These are phyloP conservation scores for Anabacerthia variegaticeps DNA, from an alignment of 2,797 vertebrate genomes.

Conservation along the genomic window DNA sequence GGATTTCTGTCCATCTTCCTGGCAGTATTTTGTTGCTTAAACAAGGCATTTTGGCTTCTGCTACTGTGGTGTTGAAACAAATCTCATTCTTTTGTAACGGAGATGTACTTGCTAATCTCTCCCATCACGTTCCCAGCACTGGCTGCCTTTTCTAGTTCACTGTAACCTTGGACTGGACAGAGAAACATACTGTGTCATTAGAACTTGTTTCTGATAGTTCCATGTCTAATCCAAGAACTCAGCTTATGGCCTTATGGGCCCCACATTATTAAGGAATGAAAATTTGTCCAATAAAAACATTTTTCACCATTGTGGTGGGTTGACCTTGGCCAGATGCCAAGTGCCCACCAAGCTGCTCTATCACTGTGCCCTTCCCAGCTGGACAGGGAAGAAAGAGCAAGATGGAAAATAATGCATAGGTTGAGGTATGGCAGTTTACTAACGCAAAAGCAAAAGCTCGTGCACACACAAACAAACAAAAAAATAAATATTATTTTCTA, in stretches of 20 bases:
- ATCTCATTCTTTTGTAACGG: constrained; percentile 26
- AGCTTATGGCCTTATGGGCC: neutral
- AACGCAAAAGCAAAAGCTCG: neutral
- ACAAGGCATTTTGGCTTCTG: constrained; percentile 29
- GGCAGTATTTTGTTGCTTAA: constrained; percentile 42
- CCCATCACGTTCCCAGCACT: neutral
- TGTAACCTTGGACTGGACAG: neutral
- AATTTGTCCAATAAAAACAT: neutral
- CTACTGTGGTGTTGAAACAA: constrained; percentile 5
- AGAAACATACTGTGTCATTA: neutral
- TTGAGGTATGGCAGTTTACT: neutral
- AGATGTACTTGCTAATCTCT: constrained; percentile 36
- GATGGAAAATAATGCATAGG: neutral
- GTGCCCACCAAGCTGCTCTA: neutral
- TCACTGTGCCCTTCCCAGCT: neutral
- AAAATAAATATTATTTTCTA: neutral
- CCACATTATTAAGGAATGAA: neutral
- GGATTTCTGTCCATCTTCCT: constrained; percentile 43
- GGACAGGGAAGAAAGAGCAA: neutral
- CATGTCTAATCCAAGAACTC: neutral
- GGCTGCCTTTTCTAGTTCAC: constrained; percentile 28
- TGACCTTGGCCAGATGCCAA: neutral
- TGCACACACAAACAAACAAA: neutral
- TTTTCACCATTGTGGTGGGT: neutral
- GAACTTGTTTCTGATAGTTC: constrained; percentile 1